Percentiles rank a stretch among this genome's conserved stretches.
Evolutionary conservation across 2,113 vertebrate species (phyloP).

Genomic region (Candoia aspera): DNA sequence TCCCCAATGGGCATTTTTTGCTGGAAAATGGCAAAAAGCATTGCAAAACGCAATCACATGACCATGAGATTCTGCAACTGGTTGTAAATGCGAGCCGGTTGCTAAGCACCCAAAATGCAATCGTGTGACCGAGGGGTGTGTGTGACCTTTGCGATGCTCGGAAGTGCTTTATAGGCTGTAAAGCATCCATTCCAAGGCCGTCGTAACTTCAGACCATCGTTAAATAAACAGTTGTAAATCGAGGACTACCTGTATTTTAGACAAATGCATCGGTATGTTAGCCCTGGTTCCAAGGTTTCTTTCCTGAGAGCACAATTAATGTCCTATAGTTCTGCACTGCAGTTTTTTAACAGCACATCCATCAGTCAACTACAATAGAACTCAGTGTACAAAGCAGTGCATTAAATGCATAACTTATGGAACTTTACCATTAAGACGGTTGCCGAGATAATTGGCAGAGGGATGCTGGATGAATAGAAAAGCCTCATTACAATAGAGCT

Average conservation of each 20-base stretch:
- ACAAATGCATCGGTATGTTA: not conserved
- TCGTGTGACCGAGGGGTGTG: no score
- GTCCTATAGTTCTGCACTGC: not conserved
- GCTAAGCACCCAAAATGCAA: no score
- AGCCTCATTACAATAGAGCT: conserved; percentile 9
- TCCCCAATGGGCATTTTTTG: no score
- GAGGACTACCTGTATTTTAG: not conserved
- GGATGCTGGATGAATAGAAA: conserved; percentile 23
- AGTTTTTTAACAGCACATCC: not conserved
- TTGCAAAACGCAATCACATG: no score
- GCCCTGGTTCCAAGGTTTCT: not conserved
- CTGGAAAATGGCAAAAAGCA: no score
- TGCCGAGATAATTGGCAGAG: conserved; percentile 22
- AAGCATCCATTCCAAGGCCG: no score
- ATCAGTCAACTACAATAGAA: conserved; percentile 15
- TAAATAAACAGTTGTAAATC: no score
- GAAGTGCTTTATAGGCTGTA: no score
- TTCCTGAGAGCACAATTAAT: not conserved
- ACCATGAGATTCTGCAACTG: no score
- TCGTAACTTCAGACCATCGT: no score
- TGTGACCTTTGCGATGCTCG: no score
- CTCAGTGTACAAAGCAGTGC: not conserved
- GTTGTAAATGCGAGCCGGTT: no score
- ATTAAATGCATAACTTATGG: conserved; percentile 14
- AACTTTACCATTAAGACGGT: not conserved